Conservation (phyloP, 2,113 vertebrate species). For the Orientallactaga bullata region DNA sequence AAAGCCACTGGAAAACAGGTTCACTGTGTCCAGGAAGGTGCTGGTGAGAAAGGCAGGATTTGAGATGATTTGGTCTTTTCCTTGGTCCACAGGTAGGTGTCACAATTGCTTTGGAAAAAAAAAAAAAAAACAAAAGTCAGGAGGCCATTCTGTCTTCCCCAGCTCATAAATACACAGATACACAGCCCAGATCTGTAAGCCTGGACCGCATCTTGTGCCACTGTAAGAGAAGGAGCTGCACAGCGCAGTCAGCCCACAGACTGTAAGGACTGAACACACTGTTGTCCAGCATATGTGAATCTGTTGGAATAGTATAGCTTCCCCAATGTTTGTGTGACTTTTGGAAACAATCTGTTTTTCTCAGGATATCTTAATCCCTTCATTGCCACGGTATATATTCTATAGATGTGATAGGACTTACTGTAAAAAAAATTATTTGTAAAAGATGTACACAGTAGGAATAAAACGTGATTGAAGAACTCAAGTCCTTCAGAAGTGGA, state of each 20-base stretch:
- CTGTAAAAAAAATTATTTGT: constrained; percentile 92
- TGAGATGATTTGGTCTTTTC: constrained; percentile 92
- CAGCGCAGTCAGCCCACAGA: constrained; percentile 89
- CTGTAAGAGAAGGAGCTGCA: constrained; percentile 90
- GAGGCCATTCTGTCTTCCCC: constrained; percentile 90
- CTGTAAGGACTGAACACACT: constrained; percentile 85
- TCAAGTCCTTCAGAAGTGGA: constrained; percentile 96
- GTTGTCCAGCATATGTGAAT: constrained; percentile 89
- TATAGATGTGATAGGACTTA: constrained; percentile 93
- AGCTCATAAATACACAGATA: constrained; percentile 86
- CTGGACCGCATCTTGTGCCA: constrained; percentile 92
- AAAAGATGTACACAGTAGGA: constrained; percentile 92
- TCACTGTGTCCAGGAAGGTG: background rate
- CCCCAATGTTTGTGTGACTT: constrained; percentile 94
- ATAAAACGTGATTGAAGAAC: constrained; percentile 92
- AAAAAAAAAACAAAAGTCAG: constrained; percentile 88
- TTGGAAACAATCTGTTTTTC: constrained; percentile 94
- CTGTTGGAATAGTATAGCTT: constrained; percentile 91
- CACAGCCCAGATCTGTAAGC: constrained; percentile 89
- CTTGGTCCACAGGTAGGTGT: constrained; percentile 99
- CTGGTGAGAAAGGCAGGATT: constrained; percentile 82
- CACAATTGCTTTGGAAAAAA: constrained; percentile 97
- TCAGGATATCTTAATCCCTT: constrained; percentile 98
- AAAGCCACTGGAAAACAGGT: constrained; percentile 21
- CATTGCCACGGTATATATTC: constrained; percentile 96